These are phyloP conservation scores for Pogona vitticeps DNA, from an alignment of 2,113 vertebrate species.

Conservation along the genomic window DNA sequence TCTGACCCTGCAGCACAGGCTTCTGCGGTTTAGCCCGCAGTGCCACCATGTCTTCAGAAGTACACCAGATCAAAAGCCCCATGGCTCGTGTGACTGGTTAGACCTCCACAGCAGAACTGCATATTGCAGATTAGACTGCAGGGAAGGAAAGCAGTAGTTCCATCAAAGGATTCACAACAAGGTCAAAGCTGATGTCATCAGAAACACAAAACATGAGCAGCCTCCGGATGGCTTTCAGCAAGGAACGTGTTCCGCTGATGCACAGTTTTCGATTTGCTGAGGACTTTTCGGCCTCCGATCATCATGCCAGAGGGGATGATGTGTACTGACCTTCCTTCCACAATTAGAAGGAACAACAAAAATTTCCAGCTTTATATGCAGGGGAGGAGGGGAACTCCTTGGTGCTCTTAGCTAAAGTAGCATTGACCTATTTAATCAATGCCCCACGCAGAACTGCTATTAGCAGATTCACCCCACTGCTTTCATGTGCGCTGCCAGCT, in stretches of 20 bases:
- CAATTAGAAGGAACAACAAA: slow-evolving; percentile 66
- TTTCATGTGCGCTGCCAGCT: slow-evolving; percentile 38
- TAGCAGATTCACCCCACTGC: slow-evolving; percentile 42
- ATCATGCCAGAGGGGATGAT: slow-evolving; percentile 56
- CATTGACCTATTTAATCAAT: slow-evolving; percentile 65
- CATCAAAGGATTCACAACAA: slow-evolving; percentile 58
- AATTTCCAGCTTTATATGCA: slow-evolving; percentile 47
- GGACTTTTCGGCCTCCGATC: slow-evolving; percentile 59
- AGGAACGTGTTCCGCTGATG: slow-evolving; percentile 62
- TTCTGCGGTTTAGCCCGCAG: no score
- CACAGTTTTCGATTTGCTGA: slow-evolving; percentile 59
- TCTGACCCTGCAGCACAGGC: no score
- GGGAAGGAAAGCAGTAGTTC: slow-evolving; percentile 48
- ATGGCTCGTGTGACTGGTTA: background rate
- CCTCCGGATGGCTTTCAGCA: slow-evolving; percentile 59
- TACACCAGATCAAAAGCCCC: slow-evolving; percentile 36
- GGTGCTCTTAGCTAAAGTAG: slow-evolving; percentile 55
- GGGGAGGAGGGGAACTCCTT: background rate
- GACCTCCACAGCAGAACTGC: background rate
- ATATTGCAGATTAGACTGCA: slow-evolving; percentile 46
- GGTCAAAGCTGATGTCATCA: slow-evolving; percentile 71
- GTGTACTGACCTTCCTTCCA: slow-evolving; percentile 64
- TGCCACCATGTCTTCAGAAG: no score
- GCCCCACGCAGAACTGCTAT: slow-evolving; percentile 31
- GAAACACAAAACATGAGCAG: slow-evolving; percentile 65